Evolutionary conservation across 2,113 vertebrate genomes (phyloP).

Genomic region (Dasypus novemcinctus): DNA sequence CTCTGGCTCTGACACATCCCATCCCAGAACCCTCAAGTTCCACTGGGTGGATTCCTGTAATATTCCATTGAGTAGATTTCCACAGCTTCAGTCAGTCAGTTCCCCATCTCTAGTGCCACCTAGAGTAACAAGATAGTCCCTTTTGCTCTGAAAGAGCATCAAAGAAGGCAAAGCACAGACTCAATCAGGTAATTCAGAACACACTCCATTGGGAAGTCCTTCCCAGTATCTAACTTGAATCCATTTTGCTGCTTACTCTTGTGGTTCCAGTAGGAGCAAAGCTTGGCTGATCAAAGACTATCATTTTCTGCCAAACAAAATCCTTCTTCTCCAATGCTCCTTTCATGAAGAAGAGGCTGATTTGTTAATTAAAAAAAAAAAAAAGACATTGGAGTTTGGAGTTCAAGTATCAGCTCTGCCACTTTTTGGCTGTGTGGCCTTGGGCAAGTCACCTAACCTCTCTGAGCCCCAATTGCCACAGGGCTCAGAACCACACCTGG

Average conservation of each 20-base stretch:
- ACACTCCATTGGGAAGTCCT: not conserved
- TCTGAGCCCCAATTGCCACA: not conserved
- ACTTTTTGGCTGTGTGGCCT: not conserved
- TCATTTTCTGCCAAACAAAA: constrained; percentile 7
- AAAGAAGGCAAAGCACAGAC: not conserved
- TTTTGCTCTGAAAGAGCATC: not conserved
- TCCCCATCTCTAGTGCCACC: not conserved
- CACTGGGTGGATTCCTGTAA: not conserved
- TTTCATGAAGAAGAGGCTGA: not conserved
- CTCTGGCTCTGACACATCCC: not conserved
- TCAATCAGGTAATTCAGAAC: not conserved
- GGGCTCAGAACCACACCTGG: not conserved
- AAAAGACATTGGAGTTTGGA: not conserved
- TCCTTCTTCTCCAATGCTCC: not conserved
- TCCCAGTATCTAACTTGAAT: constrained; percentile 27
- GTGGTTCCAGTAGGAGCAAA: not conserved
- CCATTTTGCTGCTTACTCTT: not conserved
- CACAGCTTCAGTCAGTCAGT: not conserved
- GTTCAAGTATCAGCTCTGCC: not conserved
- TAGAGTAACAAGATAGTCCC: not conserved
- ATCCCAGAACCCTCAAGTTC: not conserved
- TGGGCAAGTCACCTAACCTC: not conserved
- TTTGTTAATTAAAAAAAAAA: not conserved
- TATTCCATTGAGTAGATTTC: not conserved
- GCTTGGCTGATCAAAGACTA: not conserved